phyloP scores from a whole-genome alignment of 2,888 invertebrate species.

The Oligia latruncula region DNA sequence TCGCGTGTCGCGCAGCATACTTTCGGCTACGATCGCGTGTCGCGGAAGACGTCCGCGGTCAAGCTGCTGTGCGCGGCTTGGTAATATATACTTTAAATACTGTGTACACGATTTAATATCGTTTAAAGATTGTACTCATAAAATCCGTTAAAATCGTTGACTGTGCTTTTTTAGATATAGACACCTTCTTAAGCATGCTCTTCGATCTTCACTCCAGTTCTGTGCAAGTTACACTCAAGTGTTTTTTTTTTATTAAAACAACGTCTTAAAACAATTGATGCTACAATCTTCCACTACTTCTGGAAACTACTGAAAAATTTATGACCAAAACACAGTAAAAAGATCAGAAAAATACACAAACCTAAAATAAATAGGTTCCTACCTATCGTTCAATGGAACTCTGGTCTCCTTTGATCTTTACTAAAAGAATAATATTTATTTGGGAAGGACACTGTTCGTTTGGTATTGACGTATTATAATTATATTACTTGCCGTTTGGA shows the following conservation, averaged over 20 bases:
- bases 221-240: background rate
- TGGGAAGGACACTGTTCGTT: conserved; percentile 4
- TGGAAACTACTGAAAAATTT: conserved; percentile 7
- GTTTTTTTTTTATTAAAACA: background rate
- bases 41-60: no score
- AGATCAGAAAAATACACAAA: background rate
- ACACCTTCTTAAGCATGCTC: no score
- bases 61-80: no score
- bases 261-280: background rate
- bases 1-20: no score
- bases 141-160: no score
- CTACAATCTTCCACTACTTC: background rate
- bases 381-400: conserved; percentile 1
- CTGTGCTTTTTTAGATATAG: no score
- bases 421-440: conserved; percentile 28
- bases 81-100: no score
- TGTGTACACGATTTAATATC: no score
- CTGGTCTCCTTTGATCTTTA: conserved; percentile 33
- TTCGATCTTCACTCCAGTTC: background rate
- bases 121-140: no score
- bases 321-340: background rate
- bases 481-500: background rate
- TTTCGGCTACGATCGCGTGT: no score
- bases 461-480: background rate
- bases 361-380: background rate